Base-by-base conservation (phyloP, 1,140 invertebrate species). In the Bombus pyrosoma region DNA sequence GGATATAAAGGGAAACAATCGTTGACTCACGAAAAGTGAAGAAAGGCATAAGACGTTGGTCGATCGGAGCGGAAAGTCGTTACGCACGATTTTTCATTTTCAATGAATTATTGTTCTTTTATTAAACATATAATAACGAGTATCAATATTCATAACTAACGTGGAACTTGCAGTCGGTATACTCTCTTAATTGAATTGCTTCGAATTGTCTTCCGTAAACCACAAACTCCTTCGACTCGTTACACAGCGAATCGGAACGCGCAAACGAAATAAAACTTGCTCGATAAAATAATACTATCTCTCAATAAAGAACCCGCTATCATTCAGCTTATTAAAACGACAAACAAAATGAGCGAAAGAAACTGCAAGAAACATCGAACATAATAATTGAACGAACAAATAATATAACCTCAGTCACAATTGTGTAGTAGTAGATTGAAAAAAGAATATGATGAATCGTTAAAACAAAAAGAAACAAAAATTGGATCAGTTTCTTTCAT, bases 41-140 rank as follows among this genome's bases (percentile, higher is more conserved):
- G 32, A 18, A 62, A 73, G 64, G 43, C 69, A 43, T 81, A 39
- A 80, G 28, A 43, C 22, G 25, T 53, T 66, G 28, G 39, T 83
- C 82, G 47, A 41, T 83, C 10, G 81, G 64, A 76, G 18, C 32
- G 53, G 5, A n/a, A 34, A 80, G 10, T 47, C 69, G 34, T 22
- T 39, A 13, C 76, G 47, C 68, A 71, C 41, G 69, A 43, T 86
- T 57, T 9, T 81, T n/a, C 28, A 0, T 72, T 85, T 22, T 32
- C 8, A 28, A 6, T 64, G 53, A 37, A 75, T 86, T 57, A 84
- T 68, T 37, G 37, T 84, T 78, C 81, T 81, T 90, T 90, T 90
- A 87, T 90, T 90, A 89, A 90, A 90, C 81, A 81, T 87, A 84
- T 89, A 89, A 87, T 89, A 90, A 87, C 81, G 81, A 84, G 78